Evolutionary conservation across 1,140 invertebrate genomes (phyloP).

Genomic region (Delia radicum): DNA sequence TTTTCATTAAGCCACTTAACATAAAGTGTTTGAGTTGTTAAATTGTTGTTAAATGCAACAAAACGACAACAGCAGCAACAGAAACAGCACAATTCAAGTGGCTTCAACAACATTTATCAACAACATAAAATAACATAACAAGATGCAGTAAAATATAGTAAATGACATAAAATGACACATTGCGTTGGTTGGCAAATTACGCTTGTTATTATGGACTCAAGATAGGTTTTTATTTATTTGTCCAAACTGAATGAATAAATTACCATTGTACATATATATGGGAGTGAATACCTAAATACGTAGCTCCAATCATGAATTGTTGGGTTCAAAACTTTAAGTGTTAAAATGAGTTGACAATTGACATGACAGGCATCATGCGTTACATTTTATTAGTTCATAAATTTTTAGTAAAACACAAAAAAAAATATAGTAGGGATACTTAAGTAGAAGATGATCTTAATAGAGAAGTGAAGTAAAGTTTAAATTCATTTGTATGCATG

Average conservation of each 20-base stretch:
- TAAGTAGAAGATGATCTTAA: too few relatives aligned
- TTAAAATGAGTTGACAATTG: conserved; percentile 27
- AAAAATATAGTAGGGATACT: conserved; percentile 2
- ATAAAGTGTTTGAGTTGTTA: too few relatives aligned
- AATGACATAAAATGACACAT: conserved; percentile 11
- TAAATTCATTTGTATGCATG: too few relatives aligned
- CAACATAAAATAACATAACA: too few relatives aligned
- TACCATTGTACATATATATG: neutral
- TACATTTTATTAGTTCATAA: conserved; percentile 31
- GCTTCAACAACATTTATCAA: too few relatives aligned
- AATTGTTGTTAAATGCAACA: too few relatives aligned
- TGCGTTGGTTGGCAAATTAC: conserved; percentile 25
- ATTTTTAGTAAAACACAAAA: neutral
- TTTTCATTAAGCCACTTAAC: too few relatives aligned
- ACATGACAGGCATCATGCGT: conserved; percentile 29
- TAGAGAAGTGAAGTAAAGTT: too few relatives aligned
- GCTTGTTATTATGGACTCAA: neutral
- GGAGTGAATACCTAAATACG: neutral
- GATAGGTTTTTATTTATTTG: neutral
- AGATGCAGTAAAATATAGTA: neutral
- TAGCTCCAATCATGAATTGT: neutral
- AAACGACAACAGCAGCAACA: too few relatives aligned
- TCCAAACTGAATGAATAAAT: neutral
- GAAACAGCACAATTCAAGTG: too few relatives aligned
- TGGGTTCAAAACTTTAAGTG: conserved; percentile 13